Evolutionary conservation across 2,797 vertebrate genomes (phyloP).

Genomic region (Peromyscus melanophrys): DNA sequence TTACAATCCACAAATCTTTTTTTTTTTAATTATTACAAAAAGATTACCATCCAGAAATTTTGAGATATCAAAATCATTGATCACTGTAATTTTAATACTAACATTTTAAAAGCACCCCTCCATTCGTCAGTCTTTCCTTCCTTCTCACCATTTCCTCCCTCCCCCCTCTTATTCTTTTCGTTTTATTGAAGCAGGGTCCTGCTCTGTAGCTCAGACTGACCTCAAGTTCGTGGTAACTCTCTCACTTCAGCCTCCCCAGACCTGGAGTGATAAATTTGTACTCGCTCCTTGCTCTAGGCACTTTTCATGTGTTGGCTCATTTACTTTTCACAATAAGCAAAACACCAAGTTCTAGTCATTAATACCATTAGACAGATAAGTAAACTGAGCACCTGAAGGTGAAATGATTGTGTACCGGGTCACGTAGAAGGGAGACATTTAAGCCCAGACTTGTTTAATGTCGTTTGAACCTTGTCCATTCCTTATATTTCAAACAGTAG

Average conservation of each 20-base stretch:
- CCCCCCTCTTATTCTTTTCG: no score
- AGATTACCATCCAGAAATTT: not conserved
- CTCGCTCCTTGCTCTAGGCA: not conserved
- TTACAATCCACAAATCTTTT: not conserved
- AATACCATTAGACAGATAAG: slow-evolving; percentile 25
- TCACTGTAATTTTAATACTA: not conserved
- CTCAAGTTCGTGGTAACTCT: not conserved
- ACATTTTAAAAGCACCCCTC: not conserved
- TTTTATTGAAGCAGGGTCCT: not conserved
- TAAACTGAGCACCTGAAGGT: not conserved
- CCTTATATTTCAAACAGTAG: not conserved
- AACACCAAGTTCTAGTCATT: not conserved
- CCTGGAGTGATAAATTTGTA: not conserved
- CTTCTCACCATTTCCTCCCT: not conserved
- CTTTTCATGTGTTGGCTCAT: not conserved
- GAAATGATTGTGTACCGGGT: not conserved
- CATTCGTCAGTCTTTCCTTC: not conserved
- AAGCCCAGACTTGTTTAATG: not conserved
- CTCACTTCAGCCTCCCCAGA: not conserved
- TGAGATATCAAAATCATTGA: not conserved
- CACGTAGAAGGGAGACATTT: not conserved
- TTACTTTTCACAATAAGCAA: slow-evolving; percentile 7
- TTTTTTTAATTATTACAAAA: not conserved
- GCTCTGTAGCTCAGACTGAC: not conserved
- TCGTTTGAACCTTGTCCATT: not conserved